phyloP scores from a whole-genome alignment of 2,888 invertebrate genomes.

The Gisinianus flammeolus region DNA sequence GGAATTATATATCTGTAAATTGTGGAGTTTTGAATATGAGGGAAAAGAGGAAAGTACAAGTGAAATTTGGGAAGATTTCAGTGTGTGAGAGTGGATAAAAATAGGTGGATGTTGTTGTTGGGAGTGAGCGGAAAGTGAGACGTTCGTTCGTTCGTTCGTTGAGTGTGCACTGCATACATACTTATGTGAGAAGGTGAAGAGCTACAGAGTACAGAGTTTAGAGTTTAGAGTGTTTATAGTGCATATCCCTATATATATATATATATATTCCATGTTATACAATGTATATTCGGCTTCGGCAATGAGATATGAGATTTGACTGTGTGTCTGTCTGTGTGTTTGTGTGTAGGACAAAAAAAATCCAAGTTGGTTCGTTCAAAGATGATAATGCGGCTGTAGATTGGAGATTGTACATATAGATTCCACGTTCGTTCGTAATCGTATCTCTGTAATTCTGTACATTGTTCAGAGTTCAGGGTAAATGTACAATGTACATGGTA shows the following conservation, averaged over 20 bases:
- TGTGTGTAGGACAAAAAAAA: not conserved
- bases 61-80: no score
- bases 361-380: no score
- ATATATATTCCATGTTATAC: no score
- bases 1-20: not conserved
- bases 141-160: not conserved
- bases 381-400: not conserved
- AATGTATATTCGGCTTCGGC: not conserved
- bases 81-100: no score
- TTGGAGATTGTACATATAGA: not conserved
- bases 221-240: not conserved
- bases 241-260: no score
- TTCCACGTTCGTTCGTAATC: not conserved
- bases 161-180: not conserved
- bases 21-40: not conserved
- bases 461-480: not conserved
- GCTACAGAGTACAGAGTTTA: not conserved
- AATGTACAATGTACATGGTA: not conserved
- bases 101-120: no score
- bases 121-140: no score
- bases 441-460: not conserved
- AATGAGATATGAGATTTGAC: not conserved
- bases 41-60: not conserved
- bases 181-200: not conserved
- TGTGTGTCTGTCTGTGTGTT: not conserved